Conservation (phyloP, 2,797 vertebrate species). For the Psittacula derbiana region DNA sequence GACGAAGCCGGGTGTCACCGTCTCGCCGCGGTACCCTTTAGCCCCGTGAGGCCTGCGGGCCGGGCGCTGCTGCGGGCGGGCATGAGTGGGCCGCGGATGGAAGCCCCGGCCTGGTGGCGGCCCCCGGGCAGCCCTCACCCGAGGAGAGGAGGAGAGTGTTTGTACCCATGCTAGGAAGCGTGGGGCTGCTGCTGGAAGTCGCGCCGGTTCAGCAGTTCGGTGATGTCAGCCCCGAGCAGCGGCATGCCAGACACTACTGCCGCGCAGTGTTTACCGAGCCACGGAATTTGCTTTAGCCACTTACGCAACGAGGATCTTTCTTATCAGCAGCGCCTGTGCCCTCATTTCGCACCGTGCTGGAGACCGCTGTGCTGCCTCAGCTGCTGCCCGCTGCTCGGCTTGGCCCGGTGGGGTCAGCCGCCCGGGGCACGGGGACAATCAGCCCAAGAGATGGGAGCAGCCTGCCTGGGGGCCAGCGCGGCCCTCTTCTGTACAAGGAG, state of each 20-base stretch:
- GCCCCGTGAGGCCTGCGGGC: background rate
- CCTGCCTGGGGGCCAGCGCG: fast-evolving
- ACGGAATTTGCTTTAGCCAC: background rate
- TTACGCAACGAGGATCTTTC: background rate
- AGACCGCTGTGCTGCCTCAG: background rate
- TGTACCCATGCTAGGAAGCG: fast-evolving
- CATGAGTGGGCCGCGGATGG: too few species aligned
- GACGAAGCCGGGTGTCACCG: background rate
- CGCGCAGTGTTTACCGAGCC: background rate
- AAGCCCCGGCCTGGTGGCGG: background rate
- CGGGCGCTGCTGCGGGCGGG: background rate
- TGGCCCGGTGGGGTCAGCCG: background rate
- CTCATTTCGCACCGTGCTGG: background rate
- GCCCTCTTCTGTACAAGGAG: fast-evolving
- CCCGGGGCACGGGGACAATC: fast-evolving
- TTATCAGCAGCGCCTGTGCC: background rate
- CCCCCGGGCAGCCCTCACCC: background rate
- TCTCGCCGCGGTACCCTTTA: background rate
- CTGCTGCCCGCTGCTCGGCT: background rate
- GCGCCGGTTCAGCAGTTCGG: fast-evolving
- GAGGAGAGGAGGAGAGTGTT: background rate
- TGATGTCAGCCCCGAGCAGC: background rate
- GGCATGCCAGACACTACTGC: background rate
- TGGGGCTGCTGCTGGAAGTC: fast-evolving
- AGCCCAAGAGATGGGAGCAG: background rate